A percentile compares a stretch with the other conserved stretches of the same genome.
These are phyloP conservation scores for Callocephalon fimbriatum DNA, from an alignment of 2,113 vertebrate species.

Conservation along the genomic window DNA sequence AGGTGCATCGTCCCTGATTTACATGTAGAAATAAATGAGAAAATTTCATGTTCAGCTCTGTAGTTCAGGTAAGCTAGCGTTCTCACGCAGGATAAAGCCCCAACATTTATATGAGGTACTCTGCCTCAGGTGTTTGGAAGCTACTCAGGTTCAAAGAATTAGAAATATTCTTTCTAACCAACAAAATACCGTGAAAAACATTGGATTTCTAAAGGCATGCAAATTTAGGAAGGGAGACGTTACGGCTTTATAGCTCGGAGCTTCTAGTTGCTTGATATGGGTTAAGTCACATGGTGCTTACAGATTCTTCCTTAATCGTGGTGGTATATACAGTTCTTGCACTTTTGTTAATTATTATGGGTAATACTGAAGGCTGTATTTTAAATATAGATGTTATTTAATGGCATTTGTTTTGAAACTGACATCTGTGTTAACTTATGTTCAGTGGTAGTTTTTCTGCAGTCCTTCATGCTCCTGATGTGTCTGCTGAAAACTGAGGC, in stretches of 20 bases:
- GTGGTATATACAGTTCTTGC: neutral
- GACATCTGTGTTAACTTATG: accelerated
- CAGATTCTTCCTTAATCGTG: neutral
- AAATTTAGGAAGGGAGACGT: neutral
- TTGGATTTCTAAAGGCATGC: neutral
- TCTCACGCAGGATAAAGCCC: accelerated
- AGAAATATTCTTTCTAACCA: neutral
- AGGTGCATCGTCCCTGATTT: neutral
- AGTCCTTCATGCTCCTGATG: neutral
- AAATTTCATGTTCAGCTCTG: neutral
- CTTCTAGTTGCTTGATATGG: neutral
- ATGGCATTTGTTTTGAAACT: neutral
- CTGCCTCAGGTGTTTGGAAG: neutral
- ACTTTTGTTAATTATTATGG: neutral
- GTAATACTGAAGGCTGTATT: neutral
- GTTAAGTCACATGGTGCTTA: neutral
- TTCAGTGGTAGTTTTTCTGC: neutral
- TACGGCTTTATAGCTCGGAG: neutral
- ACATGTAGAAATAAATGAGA: neutral
- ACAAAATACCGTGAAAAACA: neutral
- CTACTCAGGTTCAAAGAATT: neutral
- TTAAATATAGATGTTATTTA: neutral
- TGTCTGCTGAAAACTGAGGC: neutral
- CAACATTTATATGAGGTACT: neutral
- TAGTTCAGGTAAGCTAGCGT: neutral